A percentile compares a stretch with the other conserved stretches of the same genome.
Conservation (phyloP, 1,140 invertebrate species). For the Heliconius congener region DNA sequence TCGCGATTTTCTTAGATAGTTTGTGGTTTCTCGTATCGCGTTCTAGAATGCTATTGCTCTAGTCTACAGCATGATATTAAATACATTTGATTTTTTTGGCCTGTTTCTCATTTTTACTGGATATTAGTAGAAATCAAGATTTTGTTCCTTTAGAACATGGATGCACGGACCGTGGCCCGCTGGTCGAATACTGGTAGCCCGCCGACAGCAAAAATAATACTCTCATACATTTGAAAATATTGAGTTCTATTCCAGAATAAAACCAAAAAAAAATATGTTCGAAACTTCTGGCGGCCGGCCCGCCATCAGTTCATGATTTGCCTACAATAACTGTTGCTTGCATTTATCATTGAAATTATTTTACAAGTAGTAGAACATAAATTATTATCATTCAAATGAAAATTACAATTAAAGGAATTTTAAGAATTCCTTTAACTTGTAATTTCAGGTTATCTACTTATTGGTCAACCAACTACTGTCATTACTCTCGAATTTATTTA, state of each 20-base stretch:
- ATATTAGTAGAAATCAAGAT: no score
- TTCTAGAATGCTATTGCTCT: constrained; percentile 51
- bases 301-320: no score
- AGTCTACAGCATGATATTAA: constrained; percentile 1
- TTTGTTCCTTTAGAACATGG: no score
- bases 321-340: not conserved
- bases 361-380: not conserved
- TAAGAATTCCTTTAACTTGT: not conserved
- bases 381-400: not conserved
- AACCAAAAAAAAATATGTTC: no score
- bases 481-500: constrained; percentile 23
- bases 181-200: no score
- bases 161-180: no score
- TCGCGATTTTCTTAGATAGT: constrained; percentile 44
- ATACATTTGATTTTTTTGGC: not conserved
- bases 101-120: not conserved
- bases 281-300: no score
- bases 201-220: no score
- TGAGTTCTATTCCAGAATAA: no score
- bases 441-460: constrained; percentile 15
- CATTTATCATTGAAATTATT: not conserved
- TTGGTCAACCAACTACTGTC: constrained; percentile 19
- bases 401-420: not conserved
- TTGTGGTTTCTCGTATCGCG: constrained; percentile 58
- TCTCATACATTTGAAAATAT: no score